Base-by-base conservation (phyloP, 2,888 invertebrate species). In the Hyalella azteca region DNA sequence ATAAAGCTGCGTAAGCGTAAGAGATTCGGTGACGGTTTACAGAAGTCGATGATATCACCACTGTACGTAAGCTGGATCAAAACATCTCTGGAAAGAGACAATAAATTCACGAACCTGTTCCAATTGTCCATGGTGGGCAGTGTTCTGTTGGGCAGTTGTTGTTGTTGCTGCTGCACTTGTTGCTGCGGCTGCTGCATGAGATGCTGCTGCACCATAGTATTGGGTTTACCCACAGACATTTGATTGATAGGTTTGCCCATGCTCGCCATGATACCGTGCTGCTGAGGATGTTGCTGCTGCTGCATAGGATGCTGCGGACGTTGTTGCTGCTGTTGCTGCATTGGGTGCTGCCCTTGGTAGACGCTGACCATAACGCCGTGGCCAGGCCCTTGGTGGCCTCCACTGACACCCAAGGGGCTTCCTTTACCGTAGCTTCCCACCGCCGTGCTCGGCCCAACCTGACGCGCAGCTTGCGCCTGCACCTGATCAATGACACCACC, bases 391-490 rank as follows among this genome's bases (percentile, higher is more conserved):
- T 78, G 78, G n/a, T n/a, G n/a, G n/a, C n/a, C n/a, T n/a, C n/a
- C n/a, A 78, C 77, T 80, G 49, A 93, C 93, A 60, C 75, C 77
- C 39, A 75, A 66, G 22, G 83, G 81, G 79, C 90, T 90, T 9
- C 91, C 91, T 88, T 95, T 95, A 85, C 94, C 95, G 84, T 93
- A 95, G 77, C 91, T 90, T 13, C 90, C 90, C 36, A 88, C 88
- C 40, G 88, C 88, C 86, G 94, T 93, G 48, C 94, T 94, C 9
- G 75, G 45, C 29, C 40, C 93, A 87, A 94, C 95, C 87, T 96
- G 95, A 66, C 95, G 90, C 11, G 95, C 95, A 77, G 95, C 96
- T 87, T 95, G 95, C 87, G 95, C 96, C 88, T 96, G 96, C 3
- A 96, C 93, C 89, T 92, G 87, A n/a, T n/a, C n/a, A n/a, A n/a